Evolutionary conservation across 2,797 vertebrate species (phyloP), one percentile per base, ranked within the genome.

Genomic region (Myotis planiceps): DNA sequence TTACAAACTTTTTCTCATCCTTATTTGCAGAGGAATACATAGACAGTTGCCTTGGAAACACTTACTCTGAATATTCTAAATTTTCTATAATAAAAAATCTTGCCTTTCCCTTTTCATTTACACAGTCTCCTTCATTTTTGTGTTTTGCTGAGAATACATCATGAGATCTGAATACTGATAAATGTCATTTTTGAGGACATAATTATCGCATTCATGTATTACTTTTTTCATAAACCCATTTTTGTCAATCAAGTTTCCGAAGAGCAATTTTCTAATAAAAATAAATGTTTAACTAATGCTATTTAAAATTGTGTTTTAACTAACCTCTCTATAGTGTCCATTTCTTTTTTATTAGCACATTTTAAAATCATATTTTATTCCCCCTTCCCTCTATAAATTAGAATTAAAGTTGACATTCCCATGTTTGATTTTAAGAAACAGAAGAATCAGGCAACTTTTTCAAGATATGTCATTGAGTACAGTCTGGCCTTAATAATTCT

Each of bases 181-280:
- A 96, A 97, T 97, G 95, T 89, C 95, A 88, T 87, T 95, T 97
- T 94, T 96, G 90, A 97, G 94, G 74, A 75, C 51, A 92, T 96
- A 97, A 97, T 97, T 97, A 96, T 92, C 94, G 79, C 94, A 90
- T 96, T 97, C 80, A 78, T 92, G 69, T 94, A 94, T 83, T 92
- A 95, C 51, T 86, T 80, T 94, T 94, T 94, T 97, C 88, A 97
- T 89, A 97, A 96, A 68, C 90, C 39, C 49, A 85, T 86, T 96
- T 97, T 93, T 80, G 84, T 85, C 72, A 95, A 63, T 95, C 86
- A 97, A 93, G 45, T 16, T 96, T 97, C 85, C 25, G 23, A 94
- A 96, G 88, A 76, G 55, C 63, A 96, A 96, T 97, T 97, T 94
- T 87, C 88, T 97, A 98, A 97, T 97, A 97, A 97, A 96, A 96